Base-by-base conservation (phyloP, 2,888 invertebrate genomes). In the Nephrocerus scutellatus region DNA sequence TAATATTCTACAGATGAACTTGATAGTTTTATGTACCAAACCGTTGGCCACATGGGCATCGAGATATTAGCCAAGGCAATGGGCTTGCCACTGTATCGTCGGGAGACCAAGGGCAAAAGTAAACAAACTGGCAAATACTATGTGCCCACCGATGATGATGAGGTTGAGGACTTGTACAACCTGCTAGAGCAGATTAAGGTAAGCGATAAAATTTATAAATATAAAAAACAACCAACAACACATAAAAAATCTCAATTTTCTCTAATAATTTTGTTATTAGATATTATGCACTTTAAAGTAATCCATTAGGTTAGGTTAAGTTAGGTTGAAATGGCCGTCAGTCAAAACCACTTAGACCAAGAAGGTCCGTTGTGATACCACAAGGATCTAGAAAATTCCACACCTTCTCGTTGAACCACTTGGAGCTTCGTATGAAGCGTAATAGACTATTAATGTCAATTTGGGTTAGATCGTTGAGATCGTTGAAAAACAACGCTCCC, bases 11-110 rank as follows among this genome's bases (percentile, higher is more conserved):
- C 65, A 83, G 86, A 86, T 76, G 95, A 95, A 68, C 65, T 92
- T 57, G 95, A 96, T 69, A 93, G 93, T 63, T 97, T 89, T 64
- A 99, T 99, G 98, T 98, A 96, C 66, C 98, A 99, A 74, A 95
- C 95, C 34, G 97, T 98, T 38, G 98, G 97, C 2, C 90, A 93
- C 65, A 89, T 95, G 73, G 92, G 90, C 13, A 84, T 98, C 48
- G 82, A 84, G 49, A 74, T 86, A 50, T 88, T 95, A 65, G 89
- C 93, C 18, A 84, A 91, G 66, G 96, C 98, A 2, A 87, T 96
- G 83, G 87, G 78, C 4, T 68, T 98, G 41, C 97, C 97, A 1
- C 70, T 99, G 33, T 97, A 84, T 68, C 76, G 90, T 44, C 79
- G 82, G 54, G 75, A 76, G 44, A 97, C 96, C 38, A 74, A 77